phyloP scores from a whole-genome alignment of 2,888 invertebrate species.

The Ophioninae sp. region DNA sequence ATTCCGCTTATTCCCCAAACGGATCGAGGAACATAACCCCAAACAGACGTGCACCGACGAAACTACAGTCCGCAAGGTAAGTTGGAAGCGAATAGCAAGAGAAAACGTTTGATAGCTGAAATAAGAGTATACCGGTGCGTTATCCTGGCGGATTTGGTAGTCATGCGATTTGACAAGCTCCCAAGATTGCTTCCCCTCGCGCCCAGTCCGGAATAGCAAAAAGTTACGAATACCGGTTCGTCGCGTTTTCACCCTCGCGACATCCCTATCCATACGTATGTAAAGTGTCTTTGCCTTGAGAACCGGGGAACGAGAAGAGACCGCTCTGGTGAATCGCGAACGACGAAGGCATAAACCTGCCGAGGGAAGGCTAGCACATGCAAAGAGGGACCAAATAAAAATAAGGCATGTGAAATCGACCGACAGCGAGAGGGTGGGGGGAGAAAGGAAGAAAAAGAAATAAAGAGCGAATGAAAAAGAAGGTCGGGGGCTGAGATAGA shows the following conservation, averaged over 20 bases:
- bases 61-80: conserved; percentile 15
- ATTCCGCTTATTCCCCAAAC: conserved; percentile 1
- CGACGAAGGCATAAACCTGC: conserved; percentile 35
- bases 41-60: conserved; percentile 27
- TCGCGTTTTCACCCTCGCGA: conserved; percentile 30
- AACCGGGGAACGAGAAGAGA: conserved; percentile 26
- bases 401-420: conserved; percentile 21
- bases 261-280: neutral
- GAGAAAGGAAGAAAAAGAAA: conserved; percentile 10
- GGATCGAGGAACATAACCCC: conserved; percentile 19
- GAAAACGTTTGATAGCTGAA: conserved; percentile 26
- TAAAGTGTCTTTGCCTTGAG: neutral
- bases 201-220: conserved; percentile 69
- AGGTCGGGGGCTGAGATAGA: no score
- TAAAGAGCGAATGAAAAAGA: no score
- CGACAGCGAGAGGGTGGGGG: neutral
- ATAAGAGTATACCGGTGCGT: conserved; percentile 26
- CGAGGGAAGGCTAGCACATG: conserved; percentile 37
- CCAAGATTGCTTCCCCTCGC: conserved; percentile 67
- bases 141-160: conserved; percentile 72
- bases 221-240: conserved; percentile 69
- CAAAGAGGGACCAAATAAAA: conserved; percentile 39
- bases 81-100: neutral
- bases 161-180: conserved; percentile 73
- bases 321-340: conserved; percentile 47